A percentile compares a stretch with the other conserved stretches of the same genome.
phyloP scores from a whole-genome alignment of 2,888 invertebrate species.

The Limnephilus lunatus region DNA sequence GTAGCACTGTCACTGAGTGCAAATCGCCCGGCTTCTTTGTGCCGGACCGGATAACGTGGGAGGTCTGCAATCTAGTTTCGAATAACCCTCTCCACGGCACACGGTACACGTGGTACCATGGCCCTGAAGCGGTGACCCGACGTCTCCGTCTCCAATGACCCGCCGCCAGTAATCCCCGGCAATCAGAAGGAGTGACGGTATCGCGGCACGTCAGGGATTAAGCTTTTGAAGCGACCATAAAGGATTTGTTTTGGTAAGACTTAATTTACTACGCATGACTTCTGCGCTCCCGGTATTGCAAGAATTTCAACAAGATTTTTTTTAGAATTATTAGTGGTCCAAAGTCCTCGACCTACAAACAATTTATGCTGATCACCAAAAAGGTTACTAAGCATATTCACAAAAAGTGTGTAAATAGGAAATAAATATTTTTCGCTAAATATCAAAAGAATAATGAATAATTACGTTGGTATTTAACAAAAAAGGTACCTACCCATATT shows the following conservation, averaged over 20 bases:
- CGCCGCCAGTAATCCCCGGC: slow-evolving; percentile 19
- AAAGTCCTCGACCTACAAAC: too few relatives aligned
- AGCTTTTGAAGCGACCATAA: background rate
- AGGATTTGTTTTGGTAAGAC: background rate
- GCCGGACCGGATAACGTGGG: slow-evolving; percentile 22
- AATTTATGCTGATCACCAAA: too few relatives aligned
- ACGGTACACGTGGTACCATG: background rate
- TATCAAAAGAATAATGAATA: too few relatives aligned
- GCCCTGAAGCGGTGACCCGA: slow-evolving; percentile 17
- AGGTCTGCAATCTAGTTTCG: slow-evolving; percentile 18
- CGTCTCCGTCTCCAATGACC: slow-evolving; percentile 16
- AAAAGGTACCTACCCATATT: too few relatives aligned
- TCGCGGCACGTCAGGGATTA: slow-evolving; percentile 14
- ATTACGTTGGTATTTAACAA: too few relatives aligned
- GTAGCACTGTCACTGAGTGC: slow-evolving; percentile 43
- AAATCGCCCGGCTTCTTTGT: slow-evolving; percentile 47
- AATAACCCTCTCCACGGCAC: slow-evolving; percentile 12
- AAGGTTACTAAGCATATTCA: too few relatives aligned
- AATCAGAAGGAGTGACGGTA: background rate
- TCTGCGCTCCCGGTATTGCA: background rate
- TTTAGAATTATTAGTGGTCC: too few relatives aligned
- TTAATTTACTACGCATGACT: background rate
- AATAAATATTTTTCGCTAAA: too few relatives aligned
- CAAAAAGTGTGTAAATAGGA: too few relatives aligned
- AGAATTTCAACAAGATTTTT: background rate